Base-by-base conservation (phyloP, 2,888 invertebrate genomes). In the Phengaris alcon region DNA sequence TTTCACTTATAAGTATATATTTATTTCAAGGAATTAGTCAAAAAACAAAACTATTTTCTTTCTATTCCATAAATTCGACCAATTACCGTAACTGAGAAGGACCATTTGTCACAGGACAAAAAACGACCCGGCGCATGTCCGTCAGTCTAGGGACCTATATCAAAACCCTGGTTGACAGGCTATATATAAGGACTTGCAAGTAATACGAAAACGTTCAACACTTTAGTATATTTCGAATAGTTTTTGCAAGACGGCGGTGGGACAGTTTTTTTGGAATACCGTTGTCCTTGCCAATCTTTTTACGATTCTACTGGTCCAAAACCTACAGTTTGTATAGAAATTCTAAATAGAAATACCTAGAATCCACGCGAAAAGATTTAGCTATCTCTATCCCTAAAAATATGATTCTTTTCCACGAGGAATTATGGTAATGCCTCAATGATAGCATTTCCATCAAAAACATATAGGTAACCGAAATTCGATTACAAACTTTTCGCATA, bases 31-130 rank as follows among this genome's bases (percentile, higher is more conserved):
- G n/a, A 54, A 54, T 68, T n/a, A 51, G 51, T 55, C 15, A 13
- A 76, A 76, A 78, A 77, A 75, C 78, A 79, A 81, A 83, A 83
- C 81, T 79, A 82, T 84, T 82, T 84, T 82, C 79, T 80, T 82
- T 81, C 72, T 82, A 78, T 84, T 82, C 84, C 84, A 85, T 86
- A 87, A 88, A 89, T 87, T 88, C 84, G 80, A 85, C 87, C 90
- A 88, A 90, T 90, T 89, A 90, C 89, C 79, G 83, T 80, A 82
- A 81, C 83, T 84, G 80, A 84, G 84, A 82, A 83, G 81, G 83
- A 83, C 86, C 87, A 90, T 90, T 90, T 90, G 89, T 90, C 90
- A 90, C 88, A 81, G 84, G 81, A 83, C 86, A 84, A 87, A 88
- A 88, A 89, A 88, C 81, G 78, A 78, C 80, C 78, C 83, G 80